These are phyloP conservation scores for Hypolimnas misippus DNA, from an alignment of 2,888 invertebrate species.

Conservation along the genomic window DNA sequence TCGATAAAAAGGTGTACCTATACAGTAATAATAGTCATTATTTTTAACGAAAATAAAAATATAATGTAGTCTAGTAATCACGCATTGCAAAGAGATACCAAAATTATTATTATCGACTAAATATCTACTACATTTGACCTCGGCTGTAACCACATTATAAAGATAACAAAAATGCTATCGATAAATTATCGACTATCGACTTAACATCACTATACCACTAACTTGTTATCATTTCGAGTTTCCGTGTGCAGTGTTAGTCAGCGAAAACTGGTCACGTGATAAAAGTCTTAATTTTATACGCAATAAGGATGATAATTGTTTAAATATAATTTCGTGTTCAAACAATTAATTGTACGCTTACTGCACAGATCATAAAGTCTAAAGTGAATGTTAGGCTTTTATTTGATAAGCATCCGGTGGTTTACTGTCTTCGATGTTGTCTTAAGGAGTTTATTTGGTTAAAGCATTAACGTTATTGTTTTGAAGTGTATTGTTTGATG, in stretches of 20 bases:
- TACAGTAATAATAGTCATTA: no score
- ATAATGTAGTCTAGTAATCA: no score
- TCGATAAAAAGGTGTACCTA: no score
- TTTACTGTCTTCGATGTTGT: neutral
- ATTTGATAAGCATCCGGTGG: conserved; percentile 16
- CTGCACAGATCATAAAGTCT: conserved; percentile 5
- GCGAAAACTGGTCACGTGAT: conserved; percentile 39
- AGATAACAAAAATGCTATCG: neutral
- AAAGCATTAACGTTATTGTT: neutral
- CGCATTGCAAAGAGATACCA: no score
- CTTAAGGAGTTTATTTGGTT: neutral
- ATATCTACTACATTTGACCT: no score
- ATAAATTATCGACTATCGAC: neutral
- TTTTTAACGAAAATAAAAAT: no score
- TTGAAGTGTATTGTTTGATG: no score
- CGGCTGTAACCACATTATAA: no score
- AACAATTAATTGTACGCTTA: conserved; percentile 4
- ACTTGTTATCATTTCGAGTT: conserved; percentile 58
- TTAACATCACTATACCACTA: neutral
- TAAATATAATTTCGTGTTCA: neutral
- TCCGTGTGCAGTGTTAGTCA: conserved; percentile 55
- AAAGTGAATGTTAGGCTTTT: conserved; percentile 15
- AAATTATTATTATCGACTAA: no score
- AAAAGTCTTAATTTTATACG: neutral
- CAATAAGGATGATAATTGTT: neutral